phyloP scores from a whole-genome alignment of 2,888 invertebrate genomes.

The Archips xylosteana region DNA sequence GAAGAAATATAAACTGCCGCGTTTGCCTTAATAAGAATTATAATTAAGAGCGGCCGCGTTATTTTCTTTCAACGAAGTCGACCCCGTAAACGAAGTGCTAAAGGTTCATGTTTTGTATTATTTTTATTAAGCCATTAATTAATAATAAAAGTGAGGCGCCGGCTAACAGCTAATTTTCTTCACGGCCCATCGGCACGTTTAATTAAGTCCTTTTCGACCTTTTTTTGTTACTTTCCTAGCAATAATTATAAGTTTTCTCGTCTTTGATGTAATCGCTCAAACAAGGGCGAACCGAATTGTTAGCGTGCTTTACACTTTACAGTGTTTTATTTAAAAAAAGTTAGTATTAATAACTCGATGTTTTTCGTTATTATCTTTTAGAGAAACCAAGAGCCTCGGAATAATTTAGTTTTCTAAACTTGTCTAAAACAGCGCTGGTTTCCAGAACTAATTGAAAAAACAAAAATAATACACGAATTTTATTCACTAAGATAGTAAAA shows the following conservation, averaged over 20 bases:
- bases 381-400: background rate
- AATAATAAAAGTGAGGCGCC: constrained; percentile 37
- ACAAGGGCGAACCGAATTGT: constrained; percentile 26
- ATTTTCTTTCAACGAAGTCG: constrained; percentile 15
- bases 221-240: constrained; percentile 28
- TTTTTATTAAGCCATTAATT: constrained; percentile 43
- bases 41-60: constrained; percentile 32
- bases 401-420: background rate
- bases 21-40: constrained; percentile 18
- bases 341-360: background rate
- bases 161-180: constrained; percentile 42
- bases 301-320: constrained; percentile 23
- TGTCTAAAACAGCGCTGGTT: too few relatives aligned
- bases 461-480: too few relatives aligned
- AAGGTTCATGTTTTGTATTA: constrained; percentile 36
- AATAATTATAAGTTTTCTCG: constrained; percentile 39
- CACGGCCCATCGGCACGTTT: constrained; percentile 40
- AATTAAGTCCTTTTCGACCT: constrained; percentile 38
- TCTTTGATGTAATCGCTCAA: constrained; percentile 36
- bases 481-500: too few relatives aligned
- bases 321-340: background rate
- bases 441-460: too few relatives aligned
- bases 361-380: constrained; percentile 1
- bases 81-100: constrained; percentile 20
- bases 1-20: background rate